Evolutionary conservation across 2,797 vertebrate species (phyloP).

Genomic region (Propithecus deckenii): DNA sequence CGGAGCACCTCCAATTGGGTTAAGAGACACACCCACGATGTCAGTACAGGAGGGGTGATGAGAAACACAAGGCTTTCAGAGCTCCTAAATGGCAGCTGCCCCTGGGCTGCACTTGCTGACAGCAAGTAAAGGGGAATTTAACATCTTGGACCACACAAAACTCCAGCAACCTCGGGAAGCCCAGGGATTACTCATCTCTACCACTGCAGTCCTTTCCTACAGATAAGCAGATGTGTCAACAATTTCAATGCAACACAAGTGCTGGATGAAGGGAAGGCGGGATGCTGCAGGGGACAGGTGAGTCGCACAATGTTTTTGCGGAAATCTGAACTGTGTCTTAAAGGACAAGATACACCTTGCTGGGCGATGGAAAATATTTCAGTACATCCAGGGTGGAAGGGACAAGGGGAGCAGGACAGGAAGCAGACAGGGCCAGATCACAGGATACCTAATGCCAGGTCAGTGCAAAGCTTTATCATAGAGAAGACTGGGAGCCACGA

Average conservation of each 20-base stretch:
- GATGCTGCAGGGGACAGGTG: not conserved
- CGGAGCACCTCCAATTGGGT: not conserved
- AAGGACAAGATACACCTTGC: not conserved
- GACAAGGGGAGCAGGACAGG: too few relatives aligned
- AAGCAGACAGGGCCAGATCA: not conserved
- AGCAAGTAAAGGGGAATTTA: not conserved
- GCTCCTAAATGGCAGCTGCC: not conserved
- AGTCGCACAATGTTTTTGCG: not conserved
- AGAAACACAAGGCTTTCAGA: not conserved
- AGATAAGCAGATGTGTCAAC: not conserved
- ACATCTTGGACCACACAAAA: not conserved
- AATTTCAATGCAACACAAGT: not conserved
- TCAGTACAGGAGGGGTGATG: accelerated
- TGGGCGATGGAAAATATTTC: not conserved
- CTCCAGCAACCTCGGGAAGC: not conserved
- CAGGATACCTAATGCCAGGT: not conserved
- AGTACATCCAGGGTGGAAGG: not conserved
- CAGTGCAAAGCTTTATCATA: not conserved
- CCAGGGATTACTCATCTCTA: not conserved
- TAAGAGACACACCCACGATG: not conserved
- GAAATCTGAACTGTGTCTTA: not conserved
- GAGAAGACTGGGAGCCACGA: not conserved
- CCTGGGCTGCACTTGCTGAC: not conserved
- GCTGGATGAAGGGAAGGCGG: not conserved
- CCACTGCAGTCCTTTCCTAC: not conserved